Conservation (phyloP, 1,140 invertebrate genomes). For the Apis florea region DNA sequence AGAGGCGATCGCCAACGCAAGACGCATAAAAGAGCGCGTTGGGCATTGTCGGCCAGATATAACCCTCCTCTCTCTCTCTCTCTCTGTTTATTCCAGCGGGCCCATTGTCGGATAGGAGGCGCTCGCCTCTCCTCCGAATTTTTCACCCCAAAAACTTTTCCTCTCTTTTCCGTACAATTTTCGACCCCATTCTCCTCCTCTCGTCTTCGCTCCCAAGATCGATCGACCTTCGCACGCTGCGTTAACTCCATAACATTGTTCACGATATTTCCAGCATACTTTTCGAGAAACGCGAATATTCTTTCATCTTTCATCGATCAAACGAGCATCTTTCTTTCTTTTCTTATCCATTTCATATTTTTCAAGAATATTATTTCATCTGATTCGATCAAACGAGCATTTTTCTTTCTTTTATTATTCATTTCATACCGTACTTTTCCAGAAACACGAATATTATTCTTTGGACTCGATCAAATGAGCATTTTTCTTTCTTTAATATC, state of each 20-base stretch:
- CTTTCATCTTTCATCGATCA: no score
- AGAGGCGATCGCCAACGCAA: conserved; percentile 69
- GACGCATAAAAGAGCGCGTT: conserved; percentile 63
- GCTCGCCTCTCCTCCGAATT: not conserved
- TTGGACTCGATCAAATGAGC: no score
- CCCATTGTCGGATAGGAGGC: conserved; percentile 46
- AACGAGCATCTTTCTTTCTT: no score
- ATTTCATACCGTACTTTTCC: no score
- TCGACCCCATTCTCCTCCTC: conserved; percentile 11
- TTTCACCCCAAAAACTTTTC: not conserved
- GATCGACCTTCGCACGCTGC: not conserved
- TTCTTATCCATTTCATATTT: no score
- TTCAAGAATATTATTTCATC: no score
- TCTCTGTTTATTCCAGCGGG: conserved; percentile 39
- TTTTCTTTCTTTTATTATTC: no score
- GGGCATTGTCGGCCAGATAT: conserved; percentile 61
- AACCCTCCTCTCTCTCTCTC: conserved; percentile 37
- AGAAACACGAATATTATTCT: no score
- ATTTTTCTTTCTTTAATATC: no score
- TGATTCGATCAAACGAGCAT: no score
- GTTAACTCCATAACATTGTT: not conserved
- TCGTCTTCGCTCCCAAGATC: not conserved
- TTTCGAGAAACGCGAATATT: no score
- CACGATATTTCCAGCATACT: not conserved
- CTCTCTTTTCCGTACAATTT: conserved; percentile 4